Percentiles rank a stretch among this genome's conserved stretches.
These are phyloP conservation scores for Rotaria socialis DNA, from an alignment of 2,888 invertebrate genomes.

Conservation along the genomic window DNA sequence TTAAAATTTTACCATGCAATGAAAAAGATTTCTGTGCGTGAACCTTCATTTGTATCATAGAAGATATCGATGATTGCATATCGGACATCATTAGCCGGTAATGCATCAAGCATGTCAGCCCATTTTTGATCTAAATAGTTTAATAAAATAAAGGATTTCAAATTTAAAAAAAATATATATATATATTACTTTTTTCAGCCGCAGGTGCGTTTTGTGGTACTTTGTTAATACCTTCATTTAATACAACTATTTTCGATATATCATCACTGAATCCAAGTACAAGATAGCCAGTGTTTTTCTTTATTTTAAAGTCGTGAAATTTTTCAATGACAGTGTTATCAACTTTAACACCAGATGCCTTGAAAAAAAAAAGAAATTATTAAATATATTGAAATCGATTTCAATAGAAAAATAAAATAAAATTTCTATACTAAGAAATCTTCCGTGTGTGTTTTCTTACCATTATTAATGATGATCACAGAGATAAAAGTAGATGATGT, in stretches of 20 bases:
- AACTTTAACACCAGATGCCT: slow-evolving; percentile 47
- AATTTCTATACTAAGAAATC: not conserved
- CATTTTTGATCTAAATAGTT: slow-evolving; percentile 35
- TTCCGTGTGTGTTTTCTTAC: not conserved
- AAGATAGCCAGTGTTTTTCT: slow-evolving; percentile 45
- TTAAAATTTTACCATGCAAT: slow-evolving; percentile 30
- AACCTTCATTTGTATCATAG: slow-evolving; percentile 44
- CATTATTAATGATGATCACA: not conserved
- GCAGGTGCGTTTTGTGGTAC: slow-evolving; percentile 36
- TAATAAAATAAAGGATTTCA: too few relatives aligned
- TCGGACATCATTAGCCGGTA: slow-evolving; percentile 46
- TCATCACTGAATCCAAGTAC: slow-evolving; percentile 45
- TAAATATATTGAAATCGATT: not conserved
- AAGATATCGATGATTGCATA: slow-evolving; percentile 46
- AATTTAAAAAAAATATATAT: not conserved
- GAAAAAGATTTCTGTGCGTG: slow-evolving; percentile 45
- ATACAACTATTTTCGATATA: slow-evolving; percentile 43
- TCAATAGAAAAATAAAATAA: not conserved
- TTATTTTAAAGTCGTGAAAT: slow-evolving; percentile 47
- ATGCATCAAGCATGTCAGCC: slow-evolving; percentile 43
- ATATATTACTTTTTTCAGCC: slow-evolving; percentile 31
- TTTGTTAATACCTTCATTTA: slow-evolving; percentile 39
- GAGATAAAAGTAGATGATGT: not conserved
- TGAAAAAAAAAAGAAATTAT: not conserved
- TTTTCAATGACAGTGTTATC: slow-evolving; percentile 45